Conservation (phyloP, 2,797 vertebrate genomes). For the Mormyrops boulengeri region DNA sequence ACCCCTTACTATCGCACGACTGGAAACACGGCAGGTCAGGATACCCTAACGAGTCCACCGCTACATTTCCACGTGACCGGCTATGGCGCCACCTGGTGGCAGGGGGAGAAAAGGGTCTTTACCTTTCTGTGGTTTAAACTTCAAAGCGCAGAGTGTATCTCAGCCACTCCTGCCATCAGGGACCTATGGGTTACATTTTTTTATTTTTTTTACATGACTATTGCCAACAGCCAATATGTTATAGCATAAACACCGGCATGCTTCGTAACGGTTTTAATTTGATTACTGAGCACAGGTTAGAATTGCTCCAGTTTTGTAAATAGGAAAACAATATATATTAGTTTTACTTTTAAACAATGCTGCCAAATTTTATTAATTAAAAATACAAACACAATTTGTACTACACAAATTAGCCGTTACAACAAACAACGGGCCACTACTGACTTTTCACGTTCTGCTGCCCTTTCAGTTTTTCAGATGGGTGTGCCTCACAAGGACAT, state of each 20-base stretch:
- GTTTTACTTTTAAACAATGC: neutral
- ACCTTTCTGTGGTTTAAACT: slow-evolving; percentile 10
- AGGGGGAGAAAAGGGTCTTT: neutral
- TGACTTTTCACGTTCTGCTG: neutral
- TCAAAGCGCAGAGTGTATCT: neutral
- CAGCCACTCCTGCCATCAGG: neutral
- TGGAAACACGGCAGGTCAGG: neutral
- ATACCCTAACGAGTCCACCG: neutral
- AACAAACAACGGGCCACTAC: neutral
- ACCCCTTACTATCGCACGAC: neutral
- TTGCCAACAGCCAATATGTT: neutral
- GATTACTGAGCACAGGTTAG: neutral
- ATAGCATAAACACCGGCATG: neutral
- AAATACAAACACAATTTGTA: neutral
- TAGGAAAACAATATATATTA: neutral
- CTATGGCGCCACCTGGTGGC: too few species aligned
- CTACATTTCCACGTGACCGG: neutral
- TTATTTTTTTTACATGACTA: neutral
- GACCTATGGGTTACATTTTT: neutral
- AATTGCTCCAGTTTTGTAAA: neutral
- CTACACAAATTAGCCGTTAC: neutral
- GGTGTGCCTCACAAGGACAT: neutral
- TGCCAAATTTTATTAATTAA: neutral
- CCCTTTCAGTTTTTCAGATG: neutral
- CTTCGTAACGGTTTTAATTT: neutral